phyloP scores from a whole-genome alignment of 2,888 invertebrate genomes.

The Lasioglossum marginatum region DNA sequence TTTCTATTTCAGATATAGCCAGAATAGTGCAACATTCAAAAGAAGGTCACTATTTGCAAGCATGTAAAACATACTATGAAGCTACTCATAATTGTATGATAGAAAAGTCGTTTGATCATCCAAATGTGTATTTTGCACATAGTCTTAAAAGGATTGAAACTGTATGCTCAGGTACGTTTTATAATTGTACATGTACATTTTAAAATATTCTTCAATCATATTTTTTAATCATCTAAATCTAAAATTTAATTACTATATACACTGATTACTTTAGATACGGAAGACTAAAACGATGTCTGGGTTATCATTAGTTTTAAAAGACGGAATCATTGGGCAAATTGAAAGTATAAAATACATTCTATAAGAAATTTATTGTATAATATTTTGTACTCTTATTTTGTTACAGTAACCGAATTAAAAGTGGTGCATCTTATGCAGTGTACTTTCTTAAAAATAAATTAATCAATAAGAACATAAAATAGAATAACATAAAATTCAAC shows the following conservation, averaged over 20 bases:
- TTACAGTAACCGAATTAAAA: constrained; percentile 2
- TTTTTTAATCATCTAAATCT: neutral
- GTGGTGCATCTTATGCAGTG: neutral
- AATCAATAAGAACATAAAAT: neutral
- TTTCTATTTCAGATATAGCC: constrained; percentile 86
- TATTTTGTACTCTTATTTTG: neutral
- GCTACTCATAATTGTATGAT: constrained; percentile 88
- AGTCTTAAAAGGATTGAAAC: constrained; percentile 56
- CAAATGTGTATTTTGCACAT: constrained; percentile 95
- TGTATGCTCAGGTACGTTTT: constrained; percentile 16
- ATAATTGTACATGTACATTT: neutral
- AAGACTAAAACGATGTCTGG: constrained; percentile 12
- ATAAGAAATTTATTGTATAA: constrained; percentile 18
- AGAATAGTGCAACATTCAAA: constrained; percentile 90
- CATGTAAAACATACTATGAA: constrained; percentile 95
- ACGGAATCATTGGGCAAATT: neutral
- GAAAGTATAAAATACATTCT: constrained; percentile 5
- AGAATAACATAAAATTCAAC: constrained; percentile 7
- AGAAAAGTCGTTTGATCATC: constrained; percentile 92
- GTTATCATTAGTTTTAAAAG: neutral
- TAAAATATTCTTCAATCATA: neutral
- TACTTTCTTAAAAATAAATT: constrained; percentile 13
- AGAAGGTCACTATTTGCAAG: constrained; percentile 93
- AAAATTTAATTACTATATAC: neutral
- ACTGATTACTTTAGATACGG: constrained; percentile 19